Percentiles rank a stretch among this genome's conserved stretches.
Conservation (phyloP, 2,888 invertebrate genomes). For the Gymnocheta viridis region DNA sequence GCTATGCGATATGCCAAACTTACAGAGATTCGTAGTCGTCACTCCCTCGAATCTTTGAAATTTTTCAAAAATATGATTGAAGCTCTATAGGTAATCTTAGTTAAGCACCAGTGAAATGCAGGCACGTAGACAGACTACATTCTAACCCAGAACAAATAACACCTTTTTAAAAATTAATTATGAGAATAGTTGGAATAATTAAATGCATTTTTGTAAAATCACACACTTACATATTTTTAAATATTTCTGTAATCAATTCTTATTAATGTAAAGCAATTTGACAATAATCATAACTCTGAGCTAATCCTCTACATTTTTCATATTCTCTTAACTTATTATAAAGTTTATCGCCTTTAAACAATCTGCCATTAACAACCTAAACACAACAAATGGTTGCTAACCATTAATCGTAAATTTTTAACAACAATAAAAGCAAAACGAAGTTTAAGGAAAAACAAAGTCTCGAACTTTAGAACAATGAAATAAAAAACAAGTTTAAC, state of each 20-base stretch:
- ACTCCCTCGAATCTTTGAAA: no score
- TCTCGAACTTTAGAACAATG: conserved; percentile 35
- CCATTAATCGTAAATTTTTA: conserved; percentile 16
- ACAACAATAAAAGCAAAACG: conserved; percentile 10
- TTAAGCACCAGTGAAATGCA: no score
- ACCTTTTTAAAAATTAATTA: no score
- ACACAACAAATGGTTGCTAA: conserved; percentile 42
- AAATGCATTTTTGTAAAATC: no score
- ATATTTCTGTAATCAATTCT: background rate
- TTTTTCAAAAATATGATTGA: no score
- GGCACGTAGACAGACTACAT: no score
- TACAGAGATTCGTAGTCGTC: no score
- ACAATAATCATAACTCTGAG: background rate
- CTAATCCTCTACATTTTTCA: background rate
- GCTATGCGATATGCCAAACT: no score
- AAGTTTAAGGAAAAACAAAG: conserved; percentile 33
- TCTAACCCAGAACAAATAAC: no score
- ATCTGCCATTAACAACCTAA: conserved; percentile 37
- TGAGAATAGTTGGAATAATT: no score
- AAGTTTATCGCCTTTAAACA: conserved; percentile 30
- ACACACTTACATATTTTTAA: no score
- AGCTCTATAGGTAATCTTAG: no score
- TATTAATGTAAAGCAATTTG: background rate
- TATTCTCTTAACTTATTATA: background rate
- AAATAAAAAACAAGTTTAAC: background rate